Percentiles rank a stretch among this genome's conserved stretches.
Evolutionary conservation across 2,113 vertebrate species (phyloP).

Genomic region (Eublepharis macularius): DNA sequence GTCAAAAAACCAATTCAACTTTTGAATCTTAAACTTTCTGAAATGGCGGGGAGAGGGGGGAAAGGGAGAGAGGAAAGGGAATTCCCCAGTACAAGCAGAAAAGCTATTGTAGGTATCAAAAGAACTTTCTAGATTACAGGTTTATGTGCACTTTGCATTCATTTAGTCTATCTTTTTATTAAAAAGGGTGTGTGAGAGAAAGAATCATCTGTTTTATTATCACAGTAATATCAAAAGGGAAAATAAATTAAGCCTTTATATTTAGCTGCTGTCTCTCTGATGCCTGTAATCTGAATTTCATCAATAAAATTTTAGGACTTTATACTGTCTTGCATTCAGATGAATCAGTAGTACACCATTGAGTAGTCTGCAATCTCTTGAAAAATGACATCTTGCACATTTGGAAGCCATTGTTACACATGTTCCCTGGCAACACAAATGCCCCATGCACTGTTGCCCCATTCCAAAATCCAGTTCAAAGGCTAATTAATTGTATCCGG

Average conservation of each 20-base stretch:
- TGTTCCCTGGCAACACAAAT: not conserved
- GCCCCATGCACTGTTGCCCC: not conserved
- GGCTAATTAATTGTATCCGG: not conserved
- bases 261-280: not conserved
- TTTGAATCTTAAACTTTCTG: not conserved
- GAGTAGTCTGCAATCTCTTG: not conserved
- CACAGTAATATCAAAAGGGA: not conserved
- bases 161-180: not conserved
- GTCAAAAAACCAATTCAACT: not conserved
- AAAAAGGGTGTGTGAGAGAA: not conserved
- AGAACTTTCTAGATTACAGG: not conserved
- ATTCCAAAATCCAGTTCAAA: not conserved
- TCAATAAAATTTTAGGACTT: not conserved
- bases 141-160: not conserved
- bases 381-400: not conserved
- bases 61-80: not conserved
- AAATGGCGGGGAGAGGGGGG: not conserved
- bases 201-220: not conserved
- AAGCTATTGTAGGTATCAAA: not conserved
- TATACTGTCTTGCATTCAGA: not conserved
- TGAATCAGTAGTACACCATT: not conserved
- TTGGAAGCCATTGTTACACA: not conserved
- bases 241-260: not conserved
- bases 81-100: not conserved
- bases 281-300: not conserved